Evolutionary conservation across 1,140 invertebrate species (phyloP), one percentile per base, ranked within the genome.

Genomic region (Drosophila kikkawai): DNA sequence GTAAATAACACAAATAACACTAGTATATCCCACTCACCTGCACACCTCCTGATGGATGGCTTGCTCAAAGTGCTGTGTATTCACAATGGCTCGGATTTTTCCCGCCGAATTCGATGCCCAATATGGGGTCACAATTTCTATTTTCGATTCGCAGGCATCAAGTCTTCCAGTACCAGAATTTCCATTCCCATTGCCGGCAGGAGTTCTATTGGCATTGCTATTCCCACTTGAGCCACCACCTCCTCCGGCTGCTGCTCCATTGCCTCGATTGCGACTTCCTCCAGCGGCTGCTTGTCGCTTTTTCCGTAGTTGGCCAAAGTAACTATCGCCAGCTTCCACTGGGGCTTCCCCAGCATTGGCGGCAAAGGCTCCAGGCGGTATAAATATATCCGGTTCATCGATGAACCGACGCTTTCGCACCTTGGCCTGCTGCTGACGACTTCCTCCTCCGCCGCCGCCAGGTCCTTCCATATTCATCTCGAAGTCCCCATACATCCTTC

Each of bases 31-130:
- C 4, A 69, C 95, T 95, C 93, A 97, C 97, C 96, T 95, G 94
- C 97, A 98, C 68, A 98, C 96, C 95, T 98, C 98, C 93, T 98
- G 97, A 93, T 98, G 98, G 91, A 98, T 98, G 11, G 97, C 97
- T 93, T 98, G 98, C 88, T 98, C 97, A 80, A 98, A 98, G 93
- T 98, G 97, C 93, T 98, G 97, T 4, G 97, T 98, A 93, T 98
- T 98, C 13, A 98, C 97, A 63, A 98, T 97, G 2, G 97, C 97
- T 26, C 97, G 94, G 32, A 98, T 95, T 94, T 98, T 98, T 42
- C 97, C 97, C 3, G 97, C 97, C 9, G 97, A 98, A 93, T 98
- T 98, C 5, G 97, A 96, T 1, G 97, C 97, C 97, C 97, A 98
- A 91, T 98, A 98, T 0, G 98, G 98, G 1, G 97, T 98, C 8